Evolutionary conservation across 64 coral and sea anemone species (phyloP).

Genomic region (Montipora foliosa): DNA sequence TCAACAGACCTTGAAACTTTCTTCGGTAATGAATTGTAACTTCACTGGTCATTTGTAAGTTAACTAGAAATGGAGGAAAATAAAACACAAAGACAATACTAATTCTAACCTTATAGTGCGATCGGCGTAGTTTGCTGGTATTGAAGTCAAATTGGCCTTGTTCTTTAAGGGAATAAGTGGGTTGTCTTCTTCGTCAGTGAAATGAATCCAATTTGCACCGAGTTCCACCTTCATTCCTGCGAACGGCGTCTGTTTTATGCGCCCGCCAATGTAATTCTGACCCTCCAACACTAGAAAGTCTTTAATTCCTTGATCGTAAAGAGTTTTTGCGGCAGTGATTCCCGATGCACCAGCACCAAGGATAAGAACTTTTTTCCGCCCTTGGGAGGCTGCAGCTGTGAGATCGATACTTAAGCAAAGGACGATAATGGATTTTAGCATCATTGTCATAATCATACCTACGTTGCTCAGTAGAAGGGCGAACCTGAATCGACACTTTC

Average conservation of each 20-base stretch:
- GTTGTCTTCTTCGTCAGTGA: not conserved
- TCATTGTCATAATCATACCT: no score
- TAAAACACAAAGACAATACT: no score
- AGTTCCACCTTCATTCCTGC: not conserved
- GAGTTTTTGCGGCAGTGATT: constrained; percentile 31
- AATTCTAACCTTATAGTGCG: constrained; percentile 23
- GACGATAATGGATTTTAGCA: no score
- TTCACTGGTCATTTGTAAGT: no score
- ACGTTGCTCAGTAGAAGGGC: no score
- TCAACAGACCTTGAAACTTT: no score
- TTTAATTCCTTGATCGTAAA: constrained; percentile 1
- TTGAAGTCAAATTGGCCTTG: not conserved
- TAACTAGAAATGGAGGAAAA: no score
- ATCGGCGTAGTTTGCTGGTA: not conserved
- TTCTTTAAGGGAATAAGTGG: not conserved
- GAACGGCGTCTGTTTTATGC: constrained; percentile 11
- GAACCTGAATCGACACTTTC: no score
- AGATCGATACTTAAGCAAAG: no score
- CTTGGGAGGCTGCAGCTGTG: not conserved
- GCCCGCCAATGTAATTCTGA: constrained; percentile 40
- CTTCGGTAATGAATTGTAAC: no score
- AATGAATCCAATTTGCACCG: constrained; percentile 53
- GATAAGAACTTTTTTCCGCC: constrained; percentile 21
- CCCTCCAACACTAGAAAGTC: constrained; percentile 57
- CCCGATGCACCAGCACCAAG: constrained; percentile 51